Evolutionary conservation across 2,797 vertebrate genomes (phyloP).

Genomic region (Anguilla obscura): DNA sequence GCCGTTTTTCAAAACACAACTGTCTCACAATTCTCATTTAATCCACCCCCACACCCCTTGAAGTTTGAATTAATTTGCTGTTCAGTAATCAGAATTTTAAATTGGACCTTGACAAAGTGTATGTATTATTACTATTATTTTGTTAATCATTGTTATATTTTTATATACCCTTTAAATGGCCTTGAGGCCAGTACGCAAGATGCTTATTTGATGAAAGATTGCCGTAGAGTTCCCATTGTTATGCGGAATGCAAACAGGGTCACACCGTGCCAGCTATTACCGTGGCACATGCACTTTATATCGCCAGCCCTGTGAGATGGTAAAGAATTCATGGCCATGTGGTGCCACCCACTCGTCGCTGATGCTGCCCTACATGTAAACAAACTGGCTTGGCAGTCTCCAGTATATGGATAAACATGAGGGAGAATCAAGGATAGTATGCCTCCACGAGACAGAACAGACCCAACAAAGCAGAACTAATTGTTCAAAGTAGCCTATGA

Average conservation of each 20-base stretch:
- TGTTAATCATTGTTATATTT: too few relatives aligned
- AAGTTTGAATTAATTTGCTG: not conserved
- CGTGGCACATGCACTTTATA: not conserved
- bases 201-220: too few relatives aligned
- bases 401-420: not conserved
- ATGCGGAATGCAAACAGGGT: not conserved
- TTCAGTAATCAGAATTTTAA: not conserved
- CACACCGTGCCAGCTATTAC: too few relatives aligned
- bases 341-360: not conserved
- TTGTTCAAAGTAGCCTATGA: not conserved
- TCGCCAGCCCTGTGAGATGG: not conserved
- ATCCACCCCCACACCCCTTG: not conserved
- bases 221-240: not conserved
- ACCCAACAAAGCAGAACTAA: not conserved
- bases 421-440: not conserved
- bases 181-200: too few relatives aligned
- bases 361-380: not conserved
- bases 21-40: not conserved
- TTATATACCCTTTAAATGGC: too few relatives aligned
- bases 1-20: not conserved
- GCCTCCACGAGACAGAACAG: not conserved
- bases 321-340: not conserved
- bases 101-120: too few relatives aligned
- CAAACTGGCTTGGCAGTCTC: not conserved
- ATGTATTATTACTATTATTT: too few relatives aligned